phyloP scores from a whole-genome alignment of 2,888 invertebrate genomes.

The Leptogaster cylindrica region DNA sequence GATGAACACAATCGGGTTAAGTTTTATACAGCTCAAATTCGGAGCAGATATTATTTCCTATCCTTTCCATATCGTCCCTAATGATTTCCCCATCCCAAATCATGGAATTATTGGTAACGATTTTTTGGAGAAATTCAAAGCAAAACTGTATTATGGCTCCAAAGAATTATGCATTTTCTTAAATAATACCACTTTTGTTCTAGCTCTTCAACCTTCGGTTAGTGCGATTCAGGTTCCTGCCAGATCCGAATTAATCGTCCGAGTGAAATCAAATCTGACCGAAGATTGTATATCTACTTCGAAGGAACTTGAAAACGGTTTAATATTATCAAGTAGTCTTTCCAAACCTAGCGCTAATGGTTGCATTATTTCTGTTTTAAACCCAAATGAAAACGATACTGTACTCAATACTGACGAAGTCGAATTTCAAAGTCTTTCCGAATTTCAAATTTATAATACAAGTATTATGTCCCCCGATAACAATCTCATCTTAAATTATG shows the following conservation, averaged over 20 bases:
- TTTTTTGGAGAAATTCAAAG: too few species aligned
- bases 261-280: neutral
- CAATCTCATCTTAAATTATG: neutral
- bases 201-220: too few species aligned
- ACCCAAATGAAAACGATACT: neutral
- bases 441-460: conserved; percentile 18
- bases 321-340: neutral
- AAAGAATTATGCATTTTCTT: too few species aligned
- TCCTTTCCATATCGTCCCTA: too few species aligned
- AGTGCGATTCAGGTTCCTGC: too few species aligned
- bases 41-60: too few species aligned
- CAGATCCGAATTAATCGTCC: neutral
- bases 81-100: too few species aligned
- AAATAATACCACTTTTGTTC: too few species aligned
- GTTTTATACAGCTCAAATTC: too few species aligned
- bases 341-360: neutral
- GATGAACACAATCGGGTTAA: too few species aligned
- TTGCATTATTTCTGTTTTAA: conserved; percentile 9
- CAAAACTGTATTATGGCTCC: too few species aligned
- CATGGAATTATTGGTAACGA: too few species aligned
- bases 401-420: neutral
- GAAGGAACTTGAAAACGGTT: neutral
- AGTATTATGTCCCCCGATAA: neutral
- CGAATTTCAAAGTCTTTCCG: neutral
- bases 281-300: neutral